Evolutionary conservation across 1,140 invertebrate genomes (phyloP).

Genomic region (Carposina sasakii): DNA sequence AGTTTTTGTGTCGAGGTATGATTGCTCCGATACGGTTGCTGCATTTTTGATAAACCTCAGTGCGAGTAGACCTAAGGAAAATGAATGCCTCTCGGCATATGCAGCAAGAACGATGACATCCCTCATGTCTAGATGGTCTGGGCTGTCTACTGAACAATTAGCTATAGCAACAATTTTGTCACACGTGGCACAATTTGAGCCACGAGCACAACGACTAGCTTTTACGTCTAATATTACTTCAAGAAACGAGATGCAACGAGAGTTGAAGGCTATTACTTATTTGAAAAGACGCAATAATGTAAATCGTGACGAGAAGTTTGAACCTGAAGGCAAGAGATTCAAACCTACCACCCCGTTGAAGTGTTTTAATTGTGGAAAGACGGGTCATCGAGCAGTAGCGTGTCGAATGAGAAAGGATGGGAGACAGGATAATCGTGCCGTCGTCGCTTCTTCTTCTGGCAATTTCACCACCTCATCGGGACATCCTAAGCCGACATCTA

Average conservation of each 20-base stretch:
- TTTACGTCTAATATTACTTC: constrained; percentile 1
- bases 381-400: neutral
- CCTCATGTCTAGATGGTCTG: constrained; percentile 2
- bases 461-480: neutral
- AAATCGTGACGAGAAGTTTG: neutral
- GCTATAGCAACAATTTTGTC: neutral
- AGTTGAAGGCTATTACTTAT: neutral
- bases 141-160: neutral
- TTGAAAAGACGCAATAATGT: neutral
- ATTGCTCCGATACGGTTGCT: neutral
- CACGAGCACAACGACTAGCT: neutral
- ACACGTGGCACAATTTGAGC: constrained; percentile 5
- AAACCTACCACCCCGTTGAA: neutral
- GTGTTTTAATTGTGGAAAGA: neutral
- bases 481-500: neutral
- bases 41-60: neutral
- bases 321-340: neutral
- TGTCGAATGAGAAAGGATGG: neutral
- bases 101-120: neutral
- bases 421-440: neutral
- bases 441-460: neutral
- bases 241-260: neutral
- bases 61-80: constrained; percentile 1
- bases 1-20: neutral
- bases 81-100: constrained; percentile 4